Evolutionary conservation across 30 jellyfish, hydroid and myxozoan genomes (phyloP).

Genomic region (Mastigias papua): DNA sequence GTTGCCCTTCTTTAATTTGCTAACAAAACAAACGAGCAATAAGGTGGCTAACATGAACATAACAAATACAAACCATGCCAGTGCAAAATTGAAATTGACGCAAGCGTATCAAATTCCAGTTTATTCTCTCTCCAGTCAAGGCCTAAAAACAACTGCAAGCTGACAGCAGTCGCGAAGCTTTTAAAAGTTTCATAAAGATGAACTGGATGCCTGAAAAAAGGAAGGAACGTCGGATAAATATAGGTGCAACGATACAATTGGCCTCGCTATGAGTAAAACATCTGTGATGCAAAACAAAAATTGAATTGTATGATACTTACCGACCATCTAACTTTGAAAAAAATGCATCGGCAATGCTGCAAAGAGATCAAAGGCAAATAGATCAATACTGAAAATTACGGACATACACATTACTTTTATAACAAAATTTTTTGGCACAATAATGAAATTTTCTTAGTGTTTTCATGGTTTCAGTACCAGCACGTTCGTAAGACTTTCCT

Average conservation of each 20-base stretch:
- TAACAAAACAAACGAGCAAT: too few species aligned
- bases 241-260: too few species aligned
- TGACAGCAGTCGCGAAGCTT: slow-evolving; percentile 76
- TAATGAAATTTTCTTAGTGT: too few species aligned
- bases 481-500: too few species aligned
- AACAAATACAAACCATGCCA: slow-evolving; percentile 83
- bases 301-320: slow-evolving; percentile 20
- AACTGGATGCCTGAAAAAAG: slow-evolving; percentile 50
- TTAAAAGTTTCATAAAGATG: slow-evolving; percentile 72
- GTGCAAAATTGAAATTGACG: slow-evolving; percentile 69
- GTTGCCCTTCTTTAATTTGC: too few species aligned
- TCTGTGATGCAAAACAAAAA: not conserved
- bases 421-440: too few species aligned
- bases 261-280: too few species aligned
- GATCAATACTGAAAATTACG: not conserved
- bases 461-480: too few species aligned
- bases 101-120: slow-evolving; percentile 53
- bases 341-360: slow-evolving; percentile 68
- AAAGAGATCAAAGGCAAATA: not conserved
- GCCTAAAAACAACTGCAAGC: slow-evolving; percentile 76
- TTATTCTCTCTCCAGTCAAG: slow-evolving; percentile 65
- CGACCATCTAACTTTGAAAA: slow-evolving; percentile 31
- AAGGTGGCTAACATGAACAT: not conserved
- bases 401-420: too few species aligned
- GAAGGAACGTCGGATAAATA: not conserved